Base-by-base conservation (phyloP, 2,797 vertebrate genomes). In the Meriones psammophilus region DNA sequence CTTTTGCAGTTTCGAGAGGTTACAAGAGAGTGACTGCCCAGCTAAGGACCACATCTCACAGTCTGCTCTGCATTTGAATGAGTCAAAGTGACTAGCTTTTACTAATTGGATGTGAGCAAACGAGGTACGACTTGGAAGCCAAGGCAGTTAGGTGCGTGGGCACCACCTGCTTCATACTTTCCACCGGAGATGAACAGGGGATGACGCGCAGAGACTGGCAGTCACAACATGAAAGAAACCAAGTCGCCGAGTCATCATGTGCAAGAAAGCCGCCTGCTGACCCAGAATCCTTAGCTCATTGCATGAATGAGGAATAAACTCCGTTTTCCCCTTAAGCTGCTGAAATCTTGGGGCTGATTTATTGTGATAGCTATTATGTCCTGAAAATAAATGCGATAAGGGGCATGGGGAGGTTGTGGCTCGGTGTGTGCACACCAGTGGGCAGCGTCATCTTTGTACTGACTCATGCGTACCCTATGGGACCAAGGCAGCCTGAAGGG, bases 331-430 rank as follows among this genome's bases (percentile, higher is more conserved):
- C 42, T 58, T 58, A 86, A 89, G 14, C 26, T n/a, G 62, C 20
- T 28, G 33, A 87, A 81, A 56, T 79, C 68, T 26, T 69, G 69
- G 91, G 58, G 36, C 42, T 85, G 73, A n/a, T 60, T 93, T 93
- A 77, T 94, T 58, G 84, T 4, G 85, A 78, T 39, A 68, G 81
- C 88, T 94, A 58, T 46, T 88, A 77, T 33, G 7, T 22, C 39
- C 54, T 74, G 54, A 26, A 68, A 74, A 94, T 28, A 92, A 66
- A 30, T 66, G 76, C 95, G n/a, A 66, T 36, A 30, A 76, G 77
- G 77, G 28, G 39, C 14, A 24, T 17, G 15, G 50, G 42, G 46
- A 80, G 5, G n/a, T 7, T n/a, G 28, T 36, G 24, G 87, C 26
- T 93, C 26, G 0, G 26, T 33, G 60, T 2, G 8, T 15, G 14